Percentiles rank a stretch among this genome's conserved stretches.
Conservation (phyloP, 2,113 vertebrate genomes). For the Aramus guarauna region DNA sequence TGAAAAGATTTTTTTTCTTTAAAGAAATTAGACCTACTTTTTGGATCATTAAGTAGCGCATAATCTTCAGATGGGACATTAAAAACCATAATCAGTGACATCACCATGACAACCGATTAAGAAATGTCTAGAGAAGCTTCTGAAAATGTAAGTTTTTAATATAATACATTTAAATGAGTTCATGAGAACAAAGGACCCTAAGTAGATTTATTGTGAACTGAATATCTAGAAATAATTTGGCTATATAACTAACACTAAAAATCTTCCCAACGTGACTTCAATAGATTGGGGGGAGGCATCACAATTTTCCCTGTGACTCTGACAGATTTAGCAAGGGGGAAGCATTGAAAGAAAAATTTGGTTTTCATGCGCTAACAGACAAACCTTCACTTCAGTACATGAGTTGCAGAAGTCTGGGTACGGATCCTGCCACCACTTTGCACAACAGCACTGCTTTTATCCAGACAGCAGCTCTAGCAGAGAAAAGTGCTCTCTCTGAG, state of each 20-base stretch:
- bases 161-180: constrained; percentile 48
- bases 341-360: neutral
- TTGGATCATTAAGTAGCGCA: constrained; percentile 18
- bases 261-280: neutral
- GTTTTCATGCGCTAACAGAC: neutral
- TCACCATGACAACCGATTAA: constrained; percentile 58
- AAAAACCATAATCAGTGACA: constrained; percentile 48
- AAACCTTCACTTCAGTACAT: neutral
- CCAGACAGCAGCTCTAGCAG: neutral
- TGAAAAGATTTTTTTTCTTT: neutral
- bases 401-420: neutral
- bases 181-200: constrained; percentile 43
- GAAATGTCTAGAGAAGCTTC: constrained; percentile 24
- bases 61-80: constrained; percentile 58
- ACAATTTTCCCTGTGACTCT: neutral
- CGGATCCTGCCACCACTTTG: neutral
- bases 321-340: neutral
- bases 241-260: neutral
- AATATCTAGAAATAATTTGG: constrained; percentile 15
- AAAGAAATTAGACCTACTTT: constrained; percentile 20
- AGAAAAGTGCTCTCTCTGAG: neutral
- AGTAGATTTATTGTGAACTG: constrained; percentile 31
- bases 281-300: neutral
- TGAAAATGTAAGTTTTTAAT: constrained; percentile 52
- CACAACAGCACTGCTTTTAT: neutral